Conservation (phyloP, 2,888 invertebrate genomes). For the Ferdinandea cuprea region DNA sequence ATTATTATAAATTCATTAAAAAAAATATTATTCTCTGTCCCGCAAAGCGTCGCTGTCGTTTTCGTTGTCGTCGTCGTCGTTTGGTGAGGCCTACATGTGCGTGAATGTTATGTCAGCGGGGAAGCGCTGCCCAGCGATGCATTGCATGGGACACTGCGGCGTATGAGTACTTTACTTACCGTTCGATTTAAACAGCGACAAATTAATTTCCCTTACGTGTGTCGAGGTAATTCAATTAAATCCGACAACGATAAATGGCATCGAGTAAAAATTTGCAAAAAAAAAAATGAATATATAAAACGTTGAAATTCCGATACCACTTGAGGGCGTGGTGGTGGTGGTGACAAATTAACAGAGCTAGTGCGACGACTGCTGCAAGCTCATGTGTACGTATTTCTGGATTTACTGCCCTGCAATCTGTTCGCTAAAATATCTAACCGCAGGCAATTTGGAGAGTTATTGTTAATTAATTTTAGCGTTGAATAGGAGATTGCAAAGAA, state of each 20-base stretch:
- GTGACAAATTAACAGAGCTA: constrained; percentile 54
- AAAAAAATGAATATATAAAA: constrained; percentile 20
- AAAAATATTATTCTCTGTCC: constrained; percentile 34
- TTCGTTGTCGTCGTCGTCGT: too few relatives aligned
- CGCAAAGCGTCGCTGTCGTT: too few relatives aligned
- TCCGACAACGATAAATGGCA: constrained; percentile 49
- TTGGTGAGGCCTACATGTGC: constrained; percentile 7
- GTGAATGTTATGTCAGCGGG: constrained; percentile 35
- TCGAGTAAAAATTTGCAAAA: not conserved
- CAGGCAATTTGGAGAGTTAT: constrained; percentile 61
- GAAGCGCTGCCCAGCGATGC: constrained; percentile 24
- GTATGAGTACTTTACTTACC: constrained; percentile 57
- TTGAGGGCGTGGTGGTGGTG: constrained; percentile 21
- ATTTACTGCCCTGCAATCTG: constrained; percentile 64
- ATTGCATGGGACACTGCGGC: not conserved
- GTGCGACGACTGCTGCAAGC: constrained; percentile 27
- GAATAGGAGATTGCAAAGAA: constrained; percentile 45
- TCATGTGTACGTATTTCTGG: not conserved
- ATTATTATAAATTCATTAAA: constrained; percentile 69
- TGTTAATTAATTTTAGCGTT: constrained; percentile 63
- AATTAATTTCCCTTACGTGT: constrained; percentile 72
- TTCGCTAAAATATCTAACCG: constrained; percentile 62
- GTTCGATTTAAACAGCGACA: constrained; percentile 62
- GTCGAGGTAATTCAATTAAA: constrained; percentile 72
- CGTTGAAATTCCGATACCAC: constrained; percentile 37